Evolutionary conservation across 2,797 vertebrate genomes (phyloP).

Genomic region (Myotis daubentonii): DNA sequence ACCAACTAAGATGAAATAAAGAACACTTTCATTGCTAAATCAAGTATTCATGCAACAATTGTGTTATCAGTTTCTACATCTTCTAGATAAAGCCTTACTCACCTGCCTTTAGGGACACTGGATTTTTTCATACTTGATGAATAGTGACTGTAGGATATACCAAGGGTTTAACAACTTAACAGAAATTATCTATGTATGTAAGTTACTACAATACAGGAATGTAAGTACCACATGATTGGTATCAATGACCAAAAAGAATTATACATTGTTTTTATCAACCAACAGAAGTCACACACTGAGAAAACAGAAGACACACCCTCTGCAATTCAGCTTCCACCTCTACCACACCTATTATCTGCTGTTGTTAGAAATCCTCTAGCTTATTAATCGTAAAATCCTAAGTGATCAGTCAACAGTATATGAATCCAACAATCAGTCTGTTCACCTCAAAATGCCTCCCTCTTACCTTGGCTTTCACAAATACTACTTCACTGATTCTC

Average conservation of each 20-base stretch:
- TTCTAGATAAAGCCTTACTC: conserved; percentile 59
- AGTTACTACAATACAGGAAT: conserved; percentile 22
- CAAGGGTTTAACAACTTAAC: conserved; percentile 62
- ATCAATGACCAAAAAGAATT: conserved; percentile 24
- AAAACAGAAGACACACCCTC: conserved; percentile 24
- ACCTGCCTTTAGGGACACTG: conserved; percentile 46
- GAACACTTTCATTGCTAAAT: conserved; percentile 62
- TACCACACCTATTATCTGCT: background rate
- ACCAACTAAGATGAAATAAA: conserved; percentile 61
- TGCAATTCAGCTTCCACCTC: conserved; percentile 5
- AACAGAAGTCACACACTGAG: conserved; percentile 14
- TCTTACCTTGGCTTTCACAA: background rate
- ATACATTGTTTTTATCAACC: conserved; percentile 31
- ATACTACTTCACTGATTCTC: background rate
- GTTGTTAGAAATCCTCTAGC: background rate
- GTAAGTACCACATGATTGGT: background rate
- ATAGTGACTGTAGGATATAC: conserved; percentile 43
- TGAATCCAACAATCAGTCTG: background rate
- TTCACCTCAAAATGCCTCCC: background rate
- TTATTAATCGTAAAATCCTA: conserved; percentile 16
- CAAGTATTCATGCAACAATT: conserved; percentile 38
- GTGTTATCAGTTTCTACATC: conserved; percentile 37
- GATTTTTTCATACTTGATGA: conserved; percentile 49
- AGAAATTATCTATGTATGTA: conserved; percentile 4
- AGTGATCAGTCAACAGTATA: background rate